These are phyloP conservation scores for Bujurquina vittata DNA, from an alignment of 2,113 vertebrate genomes.

Conservation along the genomic window DNA sequence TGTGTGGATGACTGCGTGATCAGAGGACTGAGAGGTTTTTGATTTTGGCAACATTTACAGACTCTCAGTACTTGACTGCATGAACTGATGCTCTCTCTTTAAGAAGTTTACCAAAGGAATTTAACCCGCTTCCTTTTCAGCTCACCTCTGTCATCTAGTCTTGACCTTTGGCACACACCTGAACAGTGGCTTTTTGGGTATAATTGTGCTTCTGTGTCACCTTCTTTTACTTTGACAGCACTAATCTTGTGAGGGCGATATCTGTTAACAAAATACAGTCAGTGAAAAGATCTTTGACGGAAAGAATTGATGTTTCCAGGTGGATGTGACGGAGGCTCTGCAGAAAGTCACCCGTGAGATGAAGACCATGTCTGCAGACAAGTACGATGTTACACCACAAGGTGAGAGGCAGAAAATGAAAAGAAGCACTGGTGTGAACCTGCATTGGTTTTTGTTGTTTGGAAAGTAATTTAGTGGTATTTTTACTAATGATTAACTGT, in stretches of 20 bases:
- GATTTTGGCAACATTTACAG: not conserved
- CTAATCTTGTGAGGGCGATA: no score
- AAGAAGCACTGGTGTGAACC: not conserved
- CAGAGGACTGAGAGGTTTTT: not conserved
- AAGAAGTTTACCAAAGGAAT: no score
- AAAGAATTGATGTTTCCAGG: conserved; percentile 57
- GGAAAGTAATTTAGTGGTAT: not conserved
- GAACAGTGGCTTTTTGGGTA: not conserved
- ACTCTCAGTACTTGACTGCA: not conserved
- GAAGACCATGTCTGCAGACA: conserved; percentile 92
- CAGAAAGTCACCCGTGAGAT: conserved; percentile 95
- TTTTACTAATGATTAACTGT: not conserved
- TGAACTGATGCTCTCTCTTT: not conserved
- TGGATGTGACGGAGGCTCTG: conserved; percentile 91
- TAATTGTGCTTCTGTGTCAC: not conserved
- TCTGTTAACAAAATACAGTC: no score
- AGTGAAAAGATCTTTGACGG: not conserved
- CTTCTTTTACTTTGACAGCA: not conserved
- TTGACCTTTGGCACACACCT: not conserved
- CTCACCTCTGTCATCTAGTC: not conserved
- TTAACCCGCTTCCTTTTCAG: not conserved
- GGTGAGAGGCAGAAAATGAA: conserved; percentile 77
- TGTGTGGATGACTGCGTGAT: not conserved
- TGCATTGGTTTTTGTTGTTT: not conserved
- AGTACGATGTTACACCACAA: conserved; percentile 94